Evolutionary conservation across 2,113 vertebrate species (phyloP), one percentile per base, ranked within the genome.

Genomic region (Gadus macrocephalus): DNA sequence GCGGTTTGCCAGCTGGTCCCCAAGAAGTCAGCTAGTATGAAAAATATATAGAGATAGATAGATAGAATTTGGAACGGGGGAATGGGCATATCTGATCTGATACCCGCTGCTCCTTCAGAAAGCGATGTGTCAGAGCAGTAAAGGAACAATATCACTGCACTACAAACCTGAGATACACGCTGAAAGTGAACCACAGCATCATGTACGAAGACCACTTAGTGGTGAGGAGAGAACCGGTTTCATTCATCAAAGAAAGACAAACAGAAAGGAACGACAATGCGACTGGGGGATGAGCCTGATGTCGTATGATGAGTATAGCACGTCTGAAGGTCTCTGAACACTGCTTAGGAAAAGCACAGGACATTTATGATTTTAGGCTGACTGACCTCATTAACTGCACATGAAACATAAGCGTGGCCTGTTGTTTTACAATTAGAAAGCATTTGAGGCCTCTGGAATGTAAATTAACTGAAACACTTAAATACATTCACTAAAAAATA

Each of bases 1-100:
- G 42, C 31, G 11, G 11, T 11, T 49, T 49, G 42, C 42, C 42
- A 12, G 42, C 42, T 9, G 42, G 7, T 49, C 42, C 42, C 42
- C 42, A 49, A 49, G 14, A 49, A 49, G 8, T 9, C 5, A 14
- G 42, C 12, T 9, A 49, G 42, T 49, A 49, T 12, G 42, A 49
- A 49, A 49, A 2, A 49, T 12, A 49, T 49, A 9, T 62, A 11
- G 27, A 4, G 63, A 73, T 64, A 78, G 70, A 71, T 19, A 71
- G 35, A 81, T 73, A 81, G 73, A 59, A 69, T 68, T 76, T 63
- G 69, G 78, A 80, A 72, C 35, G 55, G 42, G 64, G 58, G 53
- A 72, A 72, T 74, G 4, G 31, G 31, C 66, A 80, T 70, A 75
- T 80, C 80, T 78, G 66, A 88, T 85, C 79, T 20, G 75, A 74